Conservation (phyloP, 2,888 invertebrate species). For the Galerucella pusilla region DNA sequence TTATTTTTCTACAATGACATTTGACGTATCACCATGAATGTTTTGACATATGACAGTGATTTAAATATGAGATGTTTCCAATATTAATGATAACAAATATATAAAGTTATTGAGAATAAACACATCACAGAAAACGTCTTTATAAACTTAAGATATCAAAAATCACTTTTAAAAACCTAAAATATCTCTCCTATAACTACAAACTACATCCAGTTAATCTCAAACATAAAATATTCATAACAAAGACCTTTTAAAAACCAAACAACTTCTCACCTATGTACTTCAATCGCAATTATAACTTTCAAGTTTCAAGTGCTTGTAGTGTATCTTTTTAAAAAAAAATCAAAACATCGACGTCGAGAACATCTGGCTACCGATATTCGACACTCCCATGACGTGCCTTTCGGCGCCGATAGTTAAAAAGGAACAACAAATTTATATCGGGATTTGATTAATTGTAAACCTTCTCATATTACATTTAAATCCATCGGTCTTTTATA, state of each 20-base stretch:
- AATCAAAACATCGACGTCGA: slow-evolving; percentile 1
- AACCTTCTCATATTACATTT: background rate
- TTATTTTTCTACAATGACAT: no score
- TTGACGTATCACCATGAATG: no score
- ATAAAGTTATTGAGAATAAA: no score
- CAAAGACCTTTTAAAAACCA: background rate
- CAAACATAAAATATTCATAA: no score
- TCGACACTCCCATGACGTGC: slow-evolving; percentile 11
- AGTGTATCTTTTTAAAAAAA: background rate
- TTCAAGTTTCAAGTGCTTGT: background rate
- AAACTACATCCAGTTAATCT: no score
- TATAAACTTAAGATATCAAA: no score
- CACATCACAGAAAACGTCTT: no score
- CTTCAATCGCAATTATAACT: background rate
- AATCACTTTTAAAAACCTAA: no score
- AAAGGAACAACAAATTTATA: slow-evolving; percentile 5
- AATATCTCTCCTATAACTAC: no score
- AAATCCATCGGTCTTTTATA: background rate
- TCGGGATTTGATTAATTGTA: background rate
- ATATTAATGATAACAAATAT: no score
- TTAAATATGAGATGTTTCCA: no score
- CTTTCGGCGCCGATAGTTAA: slow-evolving; percentile 1
- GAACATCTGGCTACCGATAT: slow-evolving; percentile 19
- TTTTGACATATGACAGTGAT: no score
- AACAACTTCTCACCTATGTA: background rate